phyloP scores from a whole-genome alignment of 1,140 invertebrate genomes.

The Maconellicoccus hirsutus region DNA sequence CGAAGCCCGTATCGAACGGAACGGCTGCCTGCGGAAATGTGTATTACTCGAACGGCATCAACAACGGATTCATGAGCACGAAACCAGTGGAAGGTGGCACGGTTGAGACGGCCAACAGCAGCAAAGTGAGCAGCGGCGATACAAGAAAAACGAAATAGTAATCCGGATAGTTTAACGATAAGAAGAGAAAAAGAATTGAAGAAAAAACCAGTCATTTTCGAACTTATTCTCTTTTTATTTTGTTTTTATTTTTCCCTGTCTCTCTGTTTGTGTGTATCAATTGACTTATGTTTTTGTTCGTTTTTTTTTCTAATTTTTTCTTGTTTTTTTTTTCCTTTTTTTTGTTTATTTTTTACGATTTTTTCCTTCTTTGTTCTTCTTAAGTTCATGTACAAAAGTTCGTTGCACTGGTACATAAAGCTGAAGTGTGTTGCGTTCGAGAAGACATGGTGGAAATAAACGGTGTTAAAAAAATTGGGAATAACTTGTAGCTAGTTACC shows the following conservation, averaged over 20 bases:
- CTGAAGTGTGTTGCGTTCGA: neutral
- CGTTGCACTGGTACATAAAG: neutral
- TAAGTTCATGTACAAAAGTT: slow-evolving; percentile 2
- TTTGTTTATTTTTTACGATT: neutral
- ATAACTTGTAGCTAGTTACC: neutral
- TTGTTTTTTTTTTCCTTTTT: neutral
- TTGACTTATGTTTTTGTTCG: neutral
- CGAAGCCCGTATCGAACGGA: neutral
- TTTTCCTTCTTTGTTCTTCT: slow-evolving; percentile 10
- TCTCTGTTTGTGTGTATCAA: neutral
- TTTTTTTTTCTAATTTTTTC: neutral
- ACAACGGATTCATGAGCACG: slow-evolving; percentile 45
- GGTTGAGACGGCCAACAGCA: neutral
- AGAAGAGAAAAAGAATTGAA: neutral
- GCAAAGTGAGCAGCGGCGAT: neutral
- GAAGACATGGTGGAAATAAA: neutral
- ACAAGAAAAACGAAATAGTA: slow-evolving; percentile 15
- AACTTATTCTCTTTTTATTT: slow-evolving; percentile 1
- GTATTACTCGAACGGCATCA: slow-evolving; percentile 49
- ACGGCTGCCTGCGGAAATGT: slow-evolving; percentile 30
- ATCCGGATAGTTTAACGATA: neutral
- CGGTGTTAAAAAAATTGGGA: neutral
- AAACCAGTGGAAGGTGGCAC: neutral
- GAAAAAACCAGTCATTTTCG: slow-evolving; percentile 10
- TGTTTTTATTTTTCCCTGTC: neutral